Conservation (phyloP, 2,797 vertebrate species). For the Parauchenoglanis punctatus region DNA sequence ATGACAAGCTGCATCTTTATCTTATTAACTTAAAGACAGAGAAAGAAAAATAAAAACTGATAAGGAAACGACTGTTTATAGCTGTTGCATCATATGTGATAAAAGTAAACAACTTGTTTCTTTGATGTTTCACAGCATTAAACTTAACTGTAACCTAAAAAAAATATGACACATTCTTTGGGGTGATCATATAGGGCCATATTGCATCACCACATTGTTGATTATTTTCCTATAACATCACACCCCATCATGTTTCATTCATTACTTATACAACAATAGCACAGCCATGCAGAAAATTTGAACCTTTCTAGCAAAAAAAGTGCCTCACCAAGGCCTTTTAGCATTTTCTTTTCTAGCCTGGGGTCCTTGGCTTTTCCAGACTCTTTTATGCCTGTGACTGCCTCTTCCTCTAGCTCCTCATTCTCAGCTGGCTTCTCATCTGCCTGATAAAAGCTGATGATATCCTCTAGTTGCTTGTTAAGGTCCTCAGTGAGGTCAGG, state of each 20-base stretch:
- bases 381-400: conserved; percentile 66
- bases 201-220: not conserved
- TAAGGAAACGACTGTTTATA: not conserved
- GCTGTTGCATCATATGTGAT: not conserved
- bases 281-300: not conserved
- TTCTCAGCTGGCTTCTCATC: conserved; percentile 65
- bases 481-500: conserved; percentile 85
- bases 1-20: not conserved
- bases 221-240: not conserved
- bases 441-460: conserved; percentile 88
- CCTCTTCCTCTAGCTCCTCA: conserved; percentile 76
- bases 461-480: conserved; percentile 90
- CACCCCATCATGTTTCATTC: not conserved
- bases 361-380: conserved; percentile 81
- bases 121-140: not conserved
- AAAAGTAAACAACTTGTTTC: not conserved
- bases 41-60: not conserved
- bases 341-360: conserved; percentile 93
- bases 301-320: not conserved
- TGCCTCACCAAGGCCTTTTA: conserved; percentile 88
- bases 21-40: not conserved
- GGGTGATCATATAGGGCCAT: not conserved
- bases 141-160: not conserved
- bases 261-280: not conserved
- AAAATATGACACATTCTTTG: not conserved